Base-by-base conservation (phyloP, 2,888 invertebrate species). In the Alviniconcha strummeri region DNA sequence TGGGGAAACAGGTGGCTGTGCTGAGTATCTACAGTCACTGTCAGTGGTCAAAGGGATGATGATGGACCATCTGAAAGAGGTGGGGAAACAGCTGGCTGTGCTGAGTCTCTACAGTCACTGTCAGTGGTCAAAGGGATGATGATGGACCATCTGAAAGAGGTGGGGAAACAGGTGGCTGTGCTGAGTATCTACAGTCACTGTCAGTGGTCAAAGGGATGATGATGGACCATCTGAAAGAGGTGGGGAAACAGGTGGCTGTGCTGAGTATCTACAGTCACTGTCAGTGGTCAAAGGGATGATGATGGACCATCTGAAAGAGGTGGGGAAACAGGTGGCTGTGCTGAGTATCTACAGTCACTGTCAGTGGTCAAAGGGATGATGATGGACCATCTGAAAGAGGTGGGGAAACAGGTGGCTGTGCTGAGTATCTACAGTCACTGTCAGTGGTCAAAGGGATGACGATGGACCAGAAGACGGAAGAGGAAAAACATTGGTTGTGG, bases 201-300 rank as follows among this genome's bases (percentile, higher is more conserved):
- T 36, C 36, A 36, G 36, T 36, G 36, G 36, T 36, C 9, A 78
- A 36, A 36, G 36, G 36, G 36, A 36, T 36, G 36, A 36, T 36
- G 36, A 36, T 36, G 36, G 36, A 36, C 55, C 84, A 86, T 79
- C 83, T 85, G 64, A 82, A 83, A 17, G 80, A 83, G 0, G 86
- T 92, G 52, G 91, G 92, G 79, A 88, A 90, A 85, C 87, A 89
- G 80, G 85, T 92, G 55, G 87, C 88, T 8, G 87, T 88, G 89
- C 91, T 92, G 36, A 36, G 36, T 36, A 36, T 36, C 0, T 36
- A 36, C 3, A 36, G 36, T 36, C 36, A 36, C 36, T 36, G 36
- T 36, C 36, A 36, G 36, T 36, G 80, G 36, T 36, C 9, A 78
- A 79, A n/a, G n/a, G n/a, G n/a, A n/a, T n/a, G n/a, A n/a, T n/a